These are phyloP conservation scores for Dascyllus trimaculatus DNA, from an alignment of 2,113 vertebrate species.

Conservation along the genomic window DNA sequence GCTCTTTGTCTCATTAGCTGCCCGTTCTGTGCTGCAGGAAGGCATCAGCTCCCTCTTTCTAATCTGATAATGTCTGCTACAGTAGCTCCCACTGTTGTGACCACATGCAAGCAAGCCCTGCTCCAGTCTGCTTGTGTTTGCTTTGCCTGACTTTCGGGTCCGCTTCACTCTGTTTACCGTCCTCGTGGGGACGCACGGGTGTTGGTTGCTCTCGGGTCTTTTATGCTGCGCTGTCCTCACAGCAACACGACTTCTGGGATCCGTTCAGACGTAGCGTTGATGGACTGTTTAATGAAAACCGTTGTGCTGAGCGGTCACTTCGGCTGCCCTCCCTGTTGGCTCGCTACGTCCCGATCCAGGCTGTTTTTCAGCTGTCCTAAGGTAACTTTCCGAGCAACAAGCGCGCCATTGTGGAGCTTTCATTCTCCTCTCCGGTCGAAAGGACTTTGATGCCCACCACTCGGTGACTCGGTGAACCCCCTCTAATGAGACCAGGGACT, in stretches of 20 bases:
- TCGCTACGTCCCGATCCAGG: slow-evolving; percentile 24
- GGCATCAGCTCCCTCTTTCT: slow-evolving; percentile 1
- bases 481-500: slow-evolving; percentile 23
- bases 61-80: slow-evolving; percentile 43
- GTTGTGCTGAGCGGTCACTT: slow-evolving; percentile 4
- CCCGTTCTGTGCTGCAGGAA: slow-evolving; percentile 23
- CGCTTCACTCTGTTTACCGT: background rate
- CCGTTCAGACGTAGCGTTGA: background rate
- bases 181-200: background rate
- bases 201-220: background rate
- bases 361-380: slow-evolving; percentile 41
- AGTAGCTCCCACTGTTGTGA: slow-evolving; percentile 37
- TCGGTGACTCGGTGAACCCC: slow-evolving; percentile 26
- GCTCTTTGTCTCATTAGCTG: slow-evolving; percentile 19
- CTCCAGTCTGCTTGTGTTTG: background rate
- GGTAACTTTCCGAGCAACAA: slow-evolving; percentile 73
- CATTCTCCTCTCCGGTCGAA: background rate
- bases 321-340: no score
- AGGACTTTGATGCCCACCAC: slow-evolving; percentile 37
- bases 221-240: background rate
- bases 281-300: background rate
- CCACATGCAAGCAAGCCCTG: slow-evolving; percentile 25
- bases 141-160: background rate
- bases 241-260: background rate
- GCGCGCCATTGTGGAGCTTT: slow-evolving; percentile 59